Evolutionary conservation across 2,113 vertebrate genomes (phyloP).

Genomic region (Poeciliopsis prolifica): DNA sequence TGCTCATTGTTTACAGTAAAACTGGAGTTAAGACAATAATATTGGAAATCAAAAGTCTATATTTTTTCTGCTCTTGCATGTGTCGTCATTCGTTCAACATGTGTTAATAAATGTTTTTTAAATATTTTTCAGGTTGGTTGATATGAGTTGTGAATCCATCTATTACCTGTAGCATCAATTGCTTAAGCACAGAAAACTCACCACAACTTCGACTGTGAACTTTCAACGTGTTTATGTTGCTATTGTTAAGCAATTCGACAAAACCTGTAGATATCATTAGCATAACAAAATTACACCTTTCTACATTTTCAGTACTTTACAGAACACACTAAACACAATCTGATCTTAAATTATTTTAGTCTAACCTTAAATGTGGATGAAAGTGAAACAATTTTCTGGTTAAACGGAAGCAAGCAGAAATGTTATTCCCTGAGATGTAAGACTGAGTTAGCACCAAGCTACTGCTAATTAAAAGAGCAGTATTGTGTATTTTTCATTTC

Average conservation of each 20-base stretch:
- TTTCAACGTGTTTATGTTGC: neutral
- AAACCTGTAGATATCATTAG: conserved; percentile 44
- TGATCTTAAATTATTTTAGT: neutral
- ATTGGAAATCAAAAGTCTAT: neutral
- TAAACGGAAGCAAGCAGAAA: neutral
- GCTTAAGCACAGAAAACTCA: neutral
- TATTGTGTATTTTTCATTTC: no score
- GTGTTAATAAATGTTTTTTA: conserved; percentile 4
- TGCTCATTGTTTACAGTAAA: neutral
- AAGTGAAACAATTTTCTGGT: neutral
- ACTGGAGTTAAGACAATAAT: neutral
- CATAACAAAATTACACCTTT: neutral
- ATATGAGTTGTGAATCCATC: conserved; percentile 6
- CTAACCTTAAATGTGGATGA: neutral
- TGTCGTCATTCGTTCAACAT: neutral
- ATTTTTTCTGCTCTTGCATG: neutral
- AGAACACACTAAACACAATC: neutral
- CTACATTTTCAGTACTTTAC: neutral
- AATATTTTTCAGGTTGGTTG: conserved; percentile 60
- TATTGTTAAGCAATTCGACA: neutral
- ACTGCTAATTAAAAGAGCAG: neutral
- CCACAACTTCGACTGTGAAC: neutral
- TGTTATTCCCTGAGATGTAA: neutral
- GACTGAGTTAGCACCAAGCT: neutral
- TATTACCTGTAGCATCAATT: neutral